phyloP scores from a whole-genome alignment of 1,140 invertebrate genomes.

The Tetragonula clypearis region DNA sequence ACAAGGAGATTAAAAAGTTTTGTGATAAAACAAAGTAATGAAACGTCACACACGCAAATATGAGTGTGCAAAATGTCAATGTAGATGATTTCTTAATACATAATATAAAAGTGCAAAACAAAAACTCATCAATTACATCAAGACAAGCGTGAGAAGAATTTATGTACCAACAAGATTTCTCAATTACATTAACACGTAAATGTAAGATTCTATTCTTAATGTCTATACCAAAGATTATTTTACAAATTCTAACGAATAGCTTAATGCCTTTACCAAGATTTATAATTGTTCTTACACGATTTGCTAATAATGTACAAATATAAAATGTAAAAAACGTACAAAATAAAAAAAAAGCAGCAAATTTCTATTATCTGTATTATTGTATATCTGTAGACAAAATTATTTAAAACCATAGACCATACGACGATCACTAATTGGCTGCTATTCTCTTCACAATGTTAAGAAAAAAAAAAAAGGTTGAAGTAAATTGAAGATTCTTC shows the following conservation, averaged over 20 bases:
- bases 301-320: conserved; percentile 27
- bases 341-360: conserved; percentile 45
- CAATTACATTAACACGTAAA: not conserved
- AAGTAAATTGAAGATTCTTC: not conserved
- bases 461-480: not conserved
- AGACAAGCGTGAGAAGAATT: not conserved
- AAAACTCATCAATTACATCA: not conserved
- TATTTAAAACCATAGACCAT: not conserved
- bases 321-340: conserved; percentile 27
- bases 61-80: not conserved
- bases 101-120: not conserved
- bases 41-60: not conserved
- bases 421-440: not conserved
- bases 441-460: not conserved
- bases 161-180: not conserved
- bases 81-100: not conserved
- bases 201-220: not conserved
- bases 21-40: not conserved
- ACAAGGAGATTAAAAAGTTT: not conserved
- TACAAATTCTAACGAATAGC: not conserved
- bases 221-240: not conserved
- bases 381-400: not conserved
- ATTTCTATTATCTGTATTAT: conserved; percentile 33
- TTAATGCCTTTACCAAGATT: conserved; percentile 30
- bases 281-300: conserved; percentile 12